Evolutionary conservation across 2,888 invertebrate genomes (phyloP), one percentile per base, ranked within the genome.

Genomic region (Parnassius glacialis): DNA sequence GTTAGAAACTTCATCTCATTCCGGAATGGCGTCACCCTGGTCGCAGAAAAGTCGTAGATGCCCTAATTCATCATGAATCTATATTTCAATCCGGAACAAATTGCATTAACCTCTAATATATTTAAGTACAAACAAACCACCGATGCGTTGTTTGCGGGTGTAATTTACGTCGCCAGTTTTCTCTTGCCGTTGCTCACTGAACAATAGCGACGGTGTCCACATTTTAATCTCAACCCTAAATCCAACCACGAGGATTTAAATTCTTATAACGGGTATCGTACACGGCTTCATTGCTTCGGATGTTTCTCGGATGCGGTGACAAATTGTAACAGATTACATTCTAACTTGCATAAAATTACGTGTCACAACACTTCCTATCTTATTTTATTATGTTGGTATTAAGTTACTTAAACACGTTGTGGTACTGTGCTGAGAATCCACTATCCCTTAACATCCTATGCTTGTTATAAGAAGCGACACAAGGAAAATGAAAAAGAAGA

Each of bases 311-410:
- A 44, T 25, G 54, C 11, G 25, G 54, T 55, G 55, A 55, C 54
- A 55, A 60, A 60, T 60, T 55, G 60, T 60, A 55, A 55, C 50
- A 55, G 54, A 60, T 54, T 55, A 60, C 50, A 20, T 50, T 60
- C 51, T 58, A 52, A 55, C 60, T 55, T 41, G 59, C 34, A 13
- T 48, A 48, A 12, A 12, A 48, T 48, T 16, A 12, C 48, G 13
- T 12, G 45, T 12, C 45, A 48, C 48, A 48, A 12, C 13, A 48
- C 48, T 11, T 48, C 7, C 9, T 48, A 11, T 3, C 9, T 48
- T 48, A 13, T 48, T 13, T 48, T 48, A 11, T 13, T 34, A 7
- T 34, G 1, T 34, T 7, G 0, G 34, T 34, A 7, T 34, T 34
- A 7, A 7, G 34, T 34, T 7, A 34, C 34, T 34, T 34, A 7